Percentiles rank a stretch among this genome's conserved stretches.
phyloP scores from a whole-genome alignment of 2,113 vertebrate genomes.

The Chionomys nivalis region DNA sequence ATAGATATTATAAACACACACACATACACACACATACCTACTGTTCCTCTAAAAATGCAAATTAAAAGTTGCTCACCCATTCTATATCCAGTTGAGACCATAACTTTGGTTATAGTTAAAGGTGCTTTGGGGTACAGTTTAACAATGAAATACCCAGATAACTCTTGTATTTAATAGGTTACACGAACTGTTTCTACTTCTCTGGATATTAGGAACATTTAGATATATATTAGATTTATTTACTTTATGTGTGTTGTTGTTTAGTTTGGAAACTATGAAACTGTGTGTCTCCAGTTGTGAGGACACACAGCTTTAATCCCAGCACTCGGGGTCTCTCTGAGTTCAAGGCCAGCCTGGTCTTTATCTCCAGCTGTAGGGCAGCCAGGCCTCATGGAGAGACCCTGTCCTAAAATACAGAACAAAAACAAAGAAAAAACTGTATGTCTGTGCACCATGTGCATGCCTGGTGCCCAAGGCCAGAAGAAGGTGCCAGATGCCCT shows the following conservation, averaged over 20 bases:
- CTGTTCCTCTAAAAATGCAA: constrained; percentile 56
- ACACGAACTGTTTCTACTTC: constrained; percentile 35
- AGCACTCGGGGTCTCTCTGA: neutral
- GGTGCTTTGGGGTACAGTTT: neutral
- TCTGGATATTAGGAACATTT: constrained; percentile 55
- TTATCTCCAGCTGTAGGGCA: neutral
- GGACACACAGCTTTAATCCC: too few relatives aligned
- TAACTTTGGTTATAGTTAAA: neutral
- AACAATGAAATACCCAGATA: constrained; percentile 41
- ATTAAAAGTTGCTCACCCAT: constrained; percentile 32
- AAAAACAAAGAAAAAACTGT: neutral
- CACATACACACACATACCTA: neutral
- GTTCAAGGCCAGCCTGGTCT: neutral
- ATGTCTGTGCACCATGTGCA: neutral
- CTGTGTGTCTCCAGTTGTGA: neutral
- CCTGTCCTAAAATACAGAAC: neutral
- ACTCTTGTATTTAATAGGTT: neutral
- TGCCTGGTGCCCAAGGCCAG: neutral
- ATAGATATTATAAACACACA: neutral
- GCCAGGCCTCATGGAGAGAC: neutral
- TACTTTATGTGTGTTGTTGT: neutral
- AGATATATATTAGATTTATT: neutral
- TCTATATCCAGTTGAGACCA: constrained; percentile 31
- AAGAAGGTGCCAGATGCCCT: neutral
- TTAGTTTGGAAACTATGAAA: neutral